phyloP scores from a whole-genome alignment of 1,140 invertebrate genomes.

The Listronotus oregonensis region DNA sequence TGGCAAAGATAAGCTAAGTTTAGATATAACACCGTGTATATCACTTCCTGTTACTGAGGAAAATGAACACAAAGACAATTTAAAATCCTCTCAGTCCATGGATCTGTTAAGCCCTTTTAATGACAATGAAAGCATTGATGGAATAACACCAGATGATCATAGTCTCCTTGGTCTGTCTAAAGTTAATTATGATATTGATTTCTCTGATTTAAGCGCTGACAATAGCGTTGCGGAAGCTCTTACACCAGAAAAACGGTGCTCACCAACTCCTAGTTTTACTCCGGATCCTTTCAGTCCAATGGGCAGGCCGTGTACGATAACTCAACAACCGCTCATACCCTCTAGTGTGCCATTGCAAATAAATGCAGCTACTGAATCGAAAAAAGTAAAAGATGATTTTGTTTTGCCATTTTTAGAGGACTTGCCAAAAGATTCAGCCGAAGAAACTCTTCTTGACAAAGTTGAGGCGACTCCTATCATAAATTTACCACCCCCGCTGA shows the following conservation, averaged over 20 bases:
- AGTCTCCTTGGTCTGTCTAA: constrained; percentile 65
- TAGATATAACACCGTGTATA: constrained; percentile 47
- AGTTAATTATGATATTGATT: constrained; percentile 74
- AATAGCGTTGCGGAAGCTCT: constrained; percentile 68
- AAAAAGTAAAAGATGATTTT: constrained; percentile 51
- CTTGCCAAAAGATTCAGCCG: constrained; percentile 55
- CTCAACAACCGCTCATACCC: constrained; percentile 46
- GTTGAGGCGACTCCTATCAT: constrained; percentile 62
- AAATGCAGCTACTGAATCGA: constrained; percentile 7
- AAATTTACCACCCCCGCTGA: constrained; percentile 64
- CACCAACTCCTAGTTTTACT: constrained; percentile 44
- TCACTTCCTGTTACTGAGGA: constrained; percentile 9
- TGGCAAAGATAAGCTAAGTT: constrained; percentile 57
- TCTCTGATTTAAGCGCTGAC: constrained; percentile 71
- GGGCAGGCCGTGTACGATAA: constrained; percentile 43
- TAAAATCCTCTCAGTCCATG: neutral
- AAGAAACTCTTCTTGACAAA: constrained; percentile 64
- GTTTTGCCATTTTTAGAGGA: constrained; percentile 54
- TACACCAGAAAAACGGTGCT: constrained; percentile 52
- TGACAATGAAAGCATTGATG: constrained; percentile 56
- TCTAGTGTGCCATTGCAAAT: constrained; percentile 34
- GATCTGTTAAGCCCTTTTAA: constrained; percentile 44
- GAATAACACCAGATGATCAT: constrained; percentile 65
- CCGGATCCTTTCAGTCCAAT: constrained; percentile 56
- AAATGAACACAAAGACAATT: neutral